Evolutionary conservation across 2,888 invertebrate genomes (phyloP).

Genomic region (Ectemnius cavifrons): DNA sequence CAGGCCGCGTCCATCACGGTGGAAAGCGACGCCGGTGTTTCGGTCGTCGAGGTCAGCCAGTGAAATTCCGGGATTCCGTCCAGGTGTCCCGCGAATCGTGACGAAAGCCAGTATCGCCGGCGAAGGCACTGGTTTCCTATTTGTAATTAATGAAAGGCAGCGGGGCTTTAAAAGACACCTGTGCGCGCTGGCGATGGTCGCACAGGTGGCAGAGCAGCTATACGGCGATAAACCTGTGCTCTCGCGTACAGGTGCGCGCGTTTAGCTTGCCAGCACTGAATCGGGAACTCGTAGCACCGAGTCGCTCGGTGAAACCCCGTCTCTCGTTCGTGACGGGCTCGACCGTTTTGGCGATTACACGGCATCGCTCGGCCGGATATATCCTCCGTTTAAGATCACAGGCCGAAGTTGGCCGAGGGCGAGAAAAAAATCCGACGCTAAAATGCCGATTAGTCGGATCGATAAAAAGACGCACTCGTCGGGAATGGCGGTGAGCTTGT

Average conservation of each 20-base stretch:
- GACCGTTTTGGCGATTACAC: constrained; percentile 58
- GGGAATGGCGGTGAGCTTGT: constrained; percentile 7
- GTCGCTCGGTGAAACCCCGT: constrained; percentile 51
- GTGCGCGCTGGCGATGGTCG: constrained; percentile 66
- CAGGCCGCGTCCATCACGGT: too few species aligned
- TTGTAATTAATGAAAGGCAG: constrained; percentile 70
- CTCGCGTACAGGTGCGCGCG: constrained; percentile 59
- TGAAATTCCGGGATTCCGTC: constrained; percentile 43
- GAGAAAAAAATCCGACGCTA: constrained; percentile 10
- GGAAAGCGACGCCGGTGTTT: background rate
- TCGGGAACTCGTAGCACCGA: constrained; percentile 55
- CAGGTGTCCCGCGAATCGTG: constrained; percentile 48
- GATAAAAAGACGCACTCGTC: constrained; percentile 19
- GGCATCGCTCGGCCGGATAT: constrained; percentile 39
- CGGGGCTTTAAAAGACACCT: constrained; percentile 68
- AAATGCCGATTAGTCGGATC: background rate
- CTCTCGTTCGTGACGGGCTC: constrained; percentile 35
- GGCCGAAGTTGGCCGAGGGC: constrained; percentile 25
- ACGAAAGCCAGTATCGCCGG: constrained; percentile 25
- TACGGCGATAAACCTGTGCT: constrained; percentile 60
- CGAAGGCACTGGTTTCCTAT: constrained; percentile 58
- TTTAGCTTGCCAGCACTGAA: constrained; percentile 51
- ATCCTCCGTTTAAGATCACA: constrained; percentile 47
- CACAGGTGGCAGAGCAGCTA: constrained; percentile 66
- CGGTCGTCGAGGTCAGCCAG: constrained; percentile 27